Conservation (phyloP, 2,797 vertebrate species). For the Ispidina picta region DNA sequence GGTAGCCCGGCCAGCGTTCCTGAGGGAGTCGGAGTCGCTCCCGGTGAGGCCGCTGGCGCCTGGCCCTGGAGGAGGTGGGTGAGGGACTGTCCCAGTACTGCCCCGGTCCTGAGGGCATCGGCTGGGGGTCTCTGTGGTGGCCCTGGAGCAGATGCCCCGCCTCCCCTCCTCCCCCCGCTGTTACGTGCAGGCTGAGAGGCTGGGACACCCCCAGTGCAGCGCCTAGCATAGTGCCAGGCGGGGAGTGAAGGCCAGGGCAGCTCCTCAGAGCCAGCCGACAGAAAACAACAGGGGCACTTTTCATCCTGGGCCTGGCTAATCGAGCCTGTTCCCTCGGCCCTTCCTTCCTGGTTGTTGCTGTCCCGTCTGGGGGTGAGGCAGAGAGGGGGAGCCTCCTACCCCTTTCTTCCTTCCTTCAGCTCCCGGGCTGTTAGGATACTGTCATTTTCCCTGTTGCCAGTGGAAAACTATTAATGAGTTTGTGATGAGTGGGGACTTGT, state of each 20-base stretch:
- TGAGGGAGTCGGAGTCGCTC: background rate
- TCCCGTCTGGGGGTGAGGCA: background rate
- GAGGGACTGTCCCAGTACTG: too few species aligned
- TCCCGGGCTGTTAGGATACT: background rate
- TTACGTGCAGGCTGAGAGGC: background rate
- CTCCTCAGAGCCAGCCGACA: accelerated
- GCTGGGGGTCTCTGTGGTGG: background rate
- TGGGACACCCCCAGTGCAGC: background rate
- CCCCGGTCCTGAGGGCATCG: background rate
- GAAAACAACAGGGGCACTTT: accelerated
- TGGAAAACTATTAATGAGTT: accelerated
- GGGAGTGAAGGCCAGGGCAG: accelerated
- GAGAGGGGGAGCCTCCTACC: accelerated
- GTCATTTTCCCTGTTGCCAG: accelerated
- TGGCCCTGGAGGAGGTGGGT: background rate
- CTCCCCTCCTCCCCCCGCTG: too few species aligned
- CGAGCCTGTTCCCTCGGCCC: accelerated
- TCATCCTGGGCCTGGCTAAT: background rate
- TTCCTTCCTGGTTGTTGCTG: background rate
- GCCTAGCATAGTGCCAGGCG: accelerated
- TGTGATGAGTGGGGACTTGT: accelerated
- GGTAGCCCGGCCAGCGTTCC: background rate
- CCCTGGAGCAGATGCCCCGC: background rate
- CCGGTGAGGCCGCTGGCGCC: background rate
- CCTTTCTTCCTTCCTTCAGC: background rate